A percentile compares a stretch with the other conserved stretches of the same genome.
Conservation (phyloP, 2,888 invertebrate species). For the Leptopterna dolabrata region DNA sequence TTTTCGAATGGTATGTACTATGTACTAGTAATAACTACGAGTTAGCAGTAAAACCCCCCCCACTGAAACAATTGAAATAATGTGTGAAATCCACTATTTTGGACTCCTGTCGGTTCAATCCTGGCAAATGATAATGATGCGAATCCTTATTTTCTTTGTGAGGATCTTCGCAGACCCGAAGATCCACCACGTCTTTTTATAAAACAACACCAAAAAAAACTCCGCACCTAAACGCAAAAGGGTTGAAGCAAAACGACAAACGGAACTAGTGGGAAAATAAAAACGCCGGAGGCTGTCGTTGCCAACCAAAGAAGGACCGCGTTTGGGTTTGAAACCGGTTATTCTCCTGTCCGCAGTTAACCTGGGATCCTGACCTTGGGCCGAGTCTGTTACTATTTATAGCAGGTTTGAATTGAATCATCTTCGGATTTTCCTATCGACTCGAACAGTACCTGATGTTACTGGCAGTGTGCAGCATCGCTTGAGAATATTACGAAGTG, state of each 20-base stretch:
- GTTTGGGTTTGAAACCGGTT: neutral
- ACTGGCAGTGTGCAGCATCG: too few species aligned
- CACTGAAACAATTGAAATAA: too few species aligned
- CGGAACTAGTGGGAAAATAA: neutral
- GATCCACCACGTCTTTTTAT: neutral
- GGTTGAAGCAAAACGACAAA: neutral
- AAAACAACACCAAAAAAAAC: neutral
- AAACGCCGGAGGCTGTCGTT: neutral
- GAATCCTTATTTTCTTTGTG: too few species aligned
- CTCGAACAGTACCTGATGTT: neutral
- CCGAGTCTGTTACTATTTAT: neutral
- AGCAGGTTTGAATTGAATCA: neutral
- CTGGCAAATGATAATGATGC: too few species aligned
- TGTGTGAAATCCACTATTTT: too few species aligned
- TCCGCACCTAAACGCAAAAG: neutral
- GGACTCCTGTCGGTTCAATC: too few species aligned
- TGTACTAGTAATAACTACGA: too few species aligned
- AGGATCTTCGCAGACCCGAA: too few species aligned
- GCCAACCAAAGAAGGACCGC: neutral
- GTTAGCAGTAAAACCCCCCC: too few species aligned
- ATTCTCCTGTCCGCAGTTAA: neutral
- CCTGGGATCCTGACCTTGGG: neutral
- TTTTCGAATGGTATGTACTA: too few species aligned
- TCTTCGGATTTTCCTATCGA: neutral
- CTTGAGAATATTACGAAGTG: too few species aligned